Base-by-base conservation (phyloP, 2,888 invertebrate species). In the Epinotia brunnichana region DNA sequence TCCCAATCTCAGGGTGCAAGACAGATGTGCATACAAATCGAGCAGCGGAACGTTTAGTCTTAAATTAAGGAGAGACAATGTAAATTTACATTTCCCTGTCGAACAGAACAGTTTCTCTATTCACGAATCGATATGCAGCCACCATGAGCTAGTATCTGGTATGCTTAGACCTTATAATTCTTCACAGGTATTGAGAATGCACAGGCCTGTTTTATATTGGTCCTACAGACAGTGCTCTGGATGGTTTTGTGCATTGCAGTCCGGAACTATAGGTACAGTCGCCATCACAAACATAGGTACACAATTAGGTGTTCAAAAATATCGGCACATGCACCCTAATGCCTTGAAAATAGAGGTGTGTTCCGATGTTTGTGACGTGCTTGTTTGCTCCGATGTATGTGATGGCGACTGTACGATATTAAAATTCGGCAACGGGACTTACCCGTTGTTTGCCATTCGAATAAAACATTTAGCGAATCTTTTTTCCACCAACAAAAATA, bases 21-120 rank as follows among this genome's bases (percentile, higher is more conserved):
- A 72, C 72, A 56, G 72, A 68, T 70, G 64, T 67, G 72, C 72
- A 72, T 67, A 68, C 61, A 72, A 67, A 72, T 67, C 71, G 39
- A 53, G 44, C n/a, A 5, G 39, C 41, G 39, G 17, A 44, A 44
- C 67, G 56, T 66, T 71, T 68, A 62, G 61, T 72, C 61, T 72
- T 62, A 72, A 68, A 67, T 72, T 62, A 72, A 61, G 60, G 63
- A 17, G 17, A 72, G 67, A 72, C 72, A 62, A 68, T 68, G 72
- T 72, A 72, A 62, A 72, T 72, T 72, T 72, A 39, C 72, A 67
- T 67, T 72, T 62, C 60, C 66, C 48, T 54, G 24, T 21, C 19
- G 72, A 39, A 62, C 60, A 19, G 59, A 70, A 64, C 53, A 39
- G 15, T 7, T 48, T 48, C n/a, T 5, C 48, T n/a, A 48, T 48